A percentile compares a stretch with the other conserved stretches of the same genome.
Evolutionary conservation across 2,113 vertebrate genomes (phyloP).

Genomic region (Chascanopsetta lugubris): DNA sequence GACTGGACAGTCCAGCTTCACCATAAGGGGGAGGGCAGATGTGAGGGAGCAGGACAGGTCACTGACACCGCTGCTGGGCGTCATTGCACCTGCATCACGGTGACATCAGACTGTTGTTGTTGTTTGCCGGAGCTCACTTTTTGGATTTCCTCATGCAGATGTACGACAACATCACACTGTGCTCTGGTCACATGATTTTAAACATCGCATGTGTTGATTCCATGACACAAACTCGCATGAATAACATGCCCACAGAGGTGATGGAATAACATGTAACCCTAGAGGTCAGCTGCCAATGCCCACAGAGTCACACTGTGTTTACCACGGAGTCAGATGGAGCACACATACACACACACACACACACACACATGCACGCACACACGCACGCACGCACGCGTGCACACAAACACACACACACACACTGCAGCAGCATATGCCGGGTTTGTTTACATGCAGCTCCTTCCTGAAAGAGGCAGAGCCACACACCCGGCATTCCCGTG

Average conservation of each 20-base stretch:
- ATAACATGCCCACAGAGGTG: conserved; percentile 6
- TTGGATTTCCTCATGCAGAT: background rate
- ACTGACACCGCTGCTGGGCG: conserved; percentile 26
- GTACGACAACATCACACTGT: background rate
- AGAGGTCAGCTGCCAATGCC: conserved; percentile 23
- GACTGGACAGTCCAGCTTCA: conserved; percentile 22
- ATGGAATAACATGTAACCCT: conserved; percentile 45
- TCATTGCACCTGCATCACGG: conserved; percentile 26
- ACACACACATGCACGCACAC: too few species aligned
- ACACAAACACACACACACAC: too few species aligned
- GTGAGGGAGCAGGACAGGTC: conserved; percentile 47
- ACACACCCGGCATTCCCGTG: conserved; percentile 62
- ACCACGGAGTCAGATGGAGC: conserved; percentile 22
- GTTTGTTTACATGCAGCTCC: conserved; percentile 73
- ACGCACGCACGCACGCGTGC: too few species aligned
- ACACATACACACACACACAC: too few species aligned
- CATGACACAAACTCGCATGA: background rate
- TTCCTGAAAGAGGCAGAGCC: conserved; percentile 71
- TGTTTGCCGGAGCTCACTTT: conserved; percentile 15
- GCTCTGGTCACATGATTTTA: background rate
- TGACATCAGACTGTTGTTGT: conserved; percentile 25
- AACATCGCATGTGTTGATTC: background rate
- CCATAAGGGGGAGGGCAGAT: background rate
- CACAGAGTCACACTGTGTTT: conserved; percentile 59
- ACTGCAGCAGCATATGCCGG: conserved; percentile 51